Conservation (phyloP, 1,140 invertebrate genomes). For the Drosophila arizonae region DNA sequence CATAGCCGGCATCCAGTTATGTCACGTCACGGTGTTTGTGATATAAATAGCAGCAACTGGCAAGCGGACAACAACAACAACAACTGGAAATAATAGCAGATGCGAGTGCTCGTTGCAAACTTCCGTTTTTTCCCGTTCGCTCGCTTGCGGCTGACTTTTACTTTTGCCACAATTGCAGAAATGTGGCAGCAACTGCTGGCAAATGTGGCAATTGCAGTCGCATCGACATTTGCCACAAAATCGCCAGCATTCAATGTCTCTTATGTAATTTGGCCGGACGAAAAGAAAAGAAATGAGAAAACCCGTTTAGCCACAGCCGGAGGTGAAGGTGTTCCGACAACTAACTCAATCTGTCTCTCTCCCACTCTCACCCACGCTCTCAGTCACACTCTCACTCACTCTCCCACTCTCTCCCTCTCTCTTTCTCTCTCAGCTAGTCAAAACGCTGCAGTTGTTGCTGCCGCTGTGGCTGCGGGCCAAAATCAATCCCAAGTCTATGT, state of each 20-base stretch:
- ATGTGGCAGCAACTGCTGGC: conserved; percentile 34
- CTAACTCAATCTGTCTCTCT: neutral
- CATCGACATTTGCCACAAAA: conserved; percentile 73
- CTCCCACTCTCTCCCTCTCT: neutral
- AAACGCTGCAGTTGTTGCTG: conserved; percentile 64
- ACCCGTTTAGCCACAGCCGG: conserved; percentile 34
- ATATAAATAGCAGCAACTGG: conserved; percentile 33
- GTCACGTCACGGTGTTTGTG: conserved; percentile 27
- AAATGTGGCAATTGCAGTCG: conserved; percentile 53
- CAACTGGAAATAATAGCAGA: conserved; percentile 7
- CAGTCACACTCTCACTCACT: neutral
- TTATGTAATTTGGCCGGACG: conserved; percentile 54
- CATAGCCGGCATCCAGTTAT: conserved; percentile 27
- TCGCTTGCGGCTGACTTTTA: conserved; percentile 57
- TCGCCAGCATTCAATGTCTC: conserved; percentile 71
- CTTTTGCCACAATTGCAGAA: conserved; percentile 55
- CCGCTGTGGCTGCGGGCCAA: conserved; percentile 64
- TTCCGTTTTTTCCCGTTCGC: conserved; percentile 60
- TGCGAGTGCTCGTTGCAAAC: conserved; percentile 35
- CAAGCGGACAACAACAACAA: conserved; percentile 15
- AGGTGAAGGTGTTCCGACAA: conserved; percentile 1
- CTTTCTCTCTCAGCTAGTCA: conserved; percentile 50
- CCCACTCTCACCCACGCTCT: neutral
- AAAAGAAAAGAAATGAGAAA: conserved; percentile 7
- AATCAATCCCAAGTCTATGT: conserved; percentile 86